These are phyloP conservation scores for Hipposideros armiger DNA, from an alignment of 2,113 vertebrate species.

Conservation along the genomic window DNA sequence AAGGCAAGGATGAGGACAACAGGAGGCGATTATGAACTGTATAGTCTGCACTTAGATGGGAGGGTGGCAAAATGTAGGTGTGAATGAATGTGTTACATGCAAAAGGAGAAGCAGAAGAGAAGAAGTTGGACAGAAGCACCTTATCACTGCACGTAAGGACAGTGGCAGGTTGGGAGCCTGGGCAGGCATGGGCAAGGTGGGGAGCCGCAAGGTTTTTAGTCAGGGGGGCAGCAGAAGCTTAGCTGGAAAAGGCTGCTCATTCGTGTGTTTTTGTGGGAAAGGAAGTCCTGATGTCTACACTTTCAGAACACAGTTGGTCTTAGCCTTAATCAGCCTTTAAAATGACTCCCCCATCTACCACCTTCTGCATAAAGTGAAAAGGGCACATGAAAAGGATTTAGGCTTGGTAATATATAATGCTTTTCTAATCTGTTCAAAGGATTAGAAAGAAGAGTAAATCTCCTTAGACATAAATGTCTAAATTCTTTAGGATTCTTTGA, in stretches of 20 bases:
- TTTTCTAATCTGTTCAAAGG: slow-evolving; percentile 77
- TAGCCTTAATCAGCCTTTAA: slow-evolving; percentile 38
- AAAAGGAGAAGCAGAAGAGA: neutral
- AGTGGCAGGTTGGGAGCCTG: neutral
- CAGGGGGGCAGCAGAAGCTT: neutral
- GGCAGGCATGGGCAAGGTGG: neutral
- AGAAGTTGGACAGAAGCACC: neutral
- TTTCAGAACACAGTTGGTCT: neutral
- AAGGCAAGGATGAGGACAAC: neutral
- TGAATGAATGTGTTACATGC: neutral
- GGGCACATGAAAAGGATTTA: slow-evolving; percentile 80
- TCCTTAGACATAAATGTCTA: slow-evolving; percentile 65
- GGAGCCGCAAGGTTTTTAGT: neutral
- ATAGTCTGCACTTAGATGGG: neutral
- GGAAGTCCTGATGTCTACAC: neutral
- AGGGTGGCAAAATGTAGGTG: neutral
- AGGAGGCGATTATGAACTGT: neutral
- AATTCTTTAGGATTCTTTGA: slow-evolving; percentile 64
- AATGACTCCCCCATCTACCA: neutral
- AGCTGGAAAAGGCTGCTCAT: neutral
- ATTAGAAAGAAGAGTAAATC: slow-evolving; percentile 76
- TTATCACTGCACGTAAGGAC: neutral
- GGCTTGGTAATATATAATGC: slow-evolving; percentile 50
- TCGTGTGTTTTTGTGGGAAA: neutral
- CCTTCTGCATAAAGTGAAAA: slow-evolving; percentile 46